Percentiles rank a stretch among this genome's conserved stretches.
These are phyloP conservation scores for Spinibarbus caldwelli DNA, from an alignment of 2,797 vertebrate genomes.

Conservation along the genomic window DNA sequence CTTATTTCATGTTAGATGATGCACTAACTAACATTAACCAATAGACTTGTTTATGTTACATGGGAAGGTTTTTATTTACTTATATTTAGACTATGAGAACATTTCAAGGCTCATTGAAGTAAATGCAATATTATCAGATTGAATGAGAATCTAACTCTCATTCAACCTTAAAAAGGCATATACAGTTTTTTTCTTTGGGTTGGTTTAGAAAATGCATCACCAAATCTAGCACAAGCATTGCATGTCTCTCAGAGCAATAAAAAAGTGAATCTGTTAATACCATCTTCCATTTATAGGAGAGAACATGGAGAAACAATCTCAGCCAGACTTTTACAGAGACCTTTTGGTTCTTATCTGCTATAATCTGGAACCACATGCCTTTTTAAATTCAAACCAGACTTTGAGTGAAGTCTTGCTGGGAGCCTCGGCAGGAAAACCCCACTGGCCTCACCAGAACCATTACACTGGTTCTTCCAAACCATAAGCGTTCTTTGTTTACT, in stretches of 20 bases:
- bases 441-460: constrained; percentile 12
- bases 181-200: neutral
- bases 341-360: constrained; percentile 10
- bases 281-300: neutral
- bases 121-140: neutral
- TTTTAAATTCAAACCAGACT: constrained; percentile 37
- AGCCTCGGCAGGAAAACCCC: constrained; percentile 8
- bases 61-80: neutral
- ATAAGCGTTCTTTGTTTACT: neutral
- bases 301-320: constrained; percentile 14
- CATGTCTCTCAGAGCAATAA: neutral
- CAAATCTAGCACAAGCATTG: neutral
- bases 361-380: constrained; percentile 25
- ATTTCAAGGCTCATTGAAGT: neutral
- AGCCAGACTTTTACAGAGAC: neutral
- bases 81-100: neutral
- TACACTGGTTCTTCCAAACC: constrained; percentile 9
- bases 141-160: neutral
- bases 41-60: neutral
- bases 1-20: neutral
- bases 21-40: neutral
- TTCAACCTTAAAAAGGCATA: neutral
- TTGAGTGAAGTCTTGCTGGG: constrained; percentile 15
- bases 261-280: neutral
- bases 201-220: neutral